These are phyloP conservation scores for Carterocephalus palaemon DNA, from an alignment of 2,888 invertebrate species.

Conservation along the genomic window DNA sequence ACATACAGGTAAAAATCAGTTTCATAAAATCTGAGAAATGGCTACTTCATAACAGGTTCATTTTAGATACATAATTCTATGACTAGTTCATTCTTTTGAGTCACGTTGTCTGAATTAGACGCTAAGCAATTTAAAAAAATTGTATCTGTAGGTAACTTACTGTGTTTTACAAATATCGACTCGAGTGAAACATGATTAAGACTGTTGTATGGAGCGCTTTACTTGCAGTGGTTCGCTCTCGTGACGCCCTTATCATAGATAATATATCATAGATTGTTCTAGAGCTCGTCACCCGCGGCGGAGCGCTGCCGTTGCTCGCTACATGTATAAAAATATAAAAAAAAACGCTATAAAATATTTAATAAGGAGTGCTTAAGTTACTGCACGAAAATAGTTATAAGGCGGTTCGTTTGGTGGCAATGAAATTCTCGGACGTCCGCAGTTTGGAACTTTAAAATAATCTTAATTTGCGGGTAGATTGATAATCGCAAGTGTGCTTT, in stretches of 20 bases:
- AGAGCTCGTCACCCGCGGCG: not conserved
- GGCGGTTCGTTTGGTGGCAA: slow-evolving; percentile 30
- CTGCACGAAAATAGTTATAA: slow-evolving; percentile 44
- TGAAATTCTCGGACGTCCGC: slow-evolving; percentile 10
- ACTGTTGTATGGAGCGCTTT: slow-evolving; percentile 21
- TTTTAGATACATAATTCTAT: too few species aligned
- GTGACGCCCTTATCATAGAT: slow-evolving; percentile 13
- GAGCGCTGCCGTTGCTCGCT: slow-evolving; percentile 30
- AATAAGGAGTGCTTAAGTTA: slow-evolving; percentile 54
- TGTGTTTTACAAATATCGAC: too few species aligned
- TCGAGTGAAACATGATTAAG: slow-evolving; percentile 19
- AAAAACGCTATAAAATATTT: slow-evolving; percentile 43
- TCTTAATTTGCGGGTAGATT: slow-evolving; percentile 10
- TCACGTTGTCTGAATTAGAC: too few species aligned
- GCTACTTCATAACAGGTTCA: too few species aligned
- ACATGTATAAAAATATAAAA: slow-evolving; percentile 38
- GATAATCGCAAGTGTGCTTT: slow-evolving; percentile 1
- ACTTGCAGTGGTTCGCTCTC: slow-evolving; percentile 9
- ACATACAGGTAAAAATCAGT: too few species aligned
- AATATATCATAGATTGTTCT: slow-evolving; percentile 8
- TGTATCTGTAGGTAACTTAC: too few species aligned
- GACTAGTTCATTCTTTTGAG: too few species aligned
- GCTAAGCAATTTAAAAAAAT: too few species aligned
- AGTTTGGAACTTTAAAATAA: not conserved
- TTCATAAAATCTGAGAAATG: too few species aligned